Percentiles rank a stretch among this genome's conserved stretches.
phyloP scores from a whole-genome alignment of 1,140 invertebrate species.

The Papilio aristodemus region DNA sequence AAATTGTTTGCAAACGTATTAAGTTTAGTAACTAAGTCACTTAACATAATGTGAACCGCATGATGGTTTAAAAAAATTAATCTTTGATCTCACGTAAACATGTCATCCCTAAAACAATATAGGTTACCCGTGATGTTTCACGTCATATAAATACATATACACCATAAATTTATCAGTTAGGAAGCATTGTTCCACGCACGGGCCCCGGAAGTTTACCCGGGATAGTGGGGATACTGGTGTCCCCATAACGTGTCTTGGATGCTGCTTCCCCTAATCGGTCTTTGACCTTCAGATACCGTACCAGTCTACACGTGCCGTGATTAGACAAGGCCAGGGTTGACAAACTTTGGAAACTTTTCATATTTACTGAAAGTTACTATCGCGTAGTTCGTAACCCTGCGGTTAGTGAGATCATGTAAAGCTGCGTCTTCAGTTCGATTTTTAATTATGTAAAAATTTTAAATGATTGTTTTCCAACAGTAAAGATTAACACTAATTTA shows the following conservation, averaged over 20 bases:
- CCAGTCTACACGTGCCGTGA: constrained; percentile 12
- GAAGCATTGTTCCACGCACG: constrained; percentile 23
- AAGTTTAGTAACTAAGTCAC: too few relatives aligned
- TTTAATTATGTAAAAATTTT: too few relatives aligned
- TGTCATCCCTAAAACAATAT: constrained; percentile 13
- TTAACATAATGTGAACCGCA: too few relatives aligned
- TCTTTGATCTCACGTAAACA: background rate
- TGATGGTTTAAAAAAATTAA: too few relatives aligned
- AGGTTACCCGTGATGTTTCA: constrained; percentile 17
- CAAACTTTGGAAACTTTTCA: background rate
- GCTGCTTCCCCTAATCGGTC: constrained; percentile 18
- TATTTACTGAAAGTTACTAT: background rate
- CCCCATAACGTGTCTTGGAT: background rate
- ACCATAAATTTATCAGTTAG: constrained; percentile 9
- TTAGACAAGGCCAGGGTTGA: constrained; percentile 18
- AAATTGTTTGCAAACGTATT: too few relatives aligned
- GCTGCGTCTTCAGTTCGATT: too few relatives aligned
- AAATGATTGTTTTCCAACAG: too few relatives aligned
- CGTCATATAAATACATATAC: background rate
- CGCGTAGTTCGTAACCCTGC: background rate
- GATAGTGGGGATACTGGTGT: constrained; percentile 5
- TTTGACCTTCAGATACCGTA: constrained; percentile 9
- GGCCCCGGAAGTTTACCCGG: constrained; percentile 24
- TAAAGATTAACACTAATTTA: too few relatives aligned
- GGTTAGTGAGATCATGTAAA: too few relatives aligned